Conservation (phyloP, 2,888 invertebrate species). For the Pristionchus exspectatus region DNA sequence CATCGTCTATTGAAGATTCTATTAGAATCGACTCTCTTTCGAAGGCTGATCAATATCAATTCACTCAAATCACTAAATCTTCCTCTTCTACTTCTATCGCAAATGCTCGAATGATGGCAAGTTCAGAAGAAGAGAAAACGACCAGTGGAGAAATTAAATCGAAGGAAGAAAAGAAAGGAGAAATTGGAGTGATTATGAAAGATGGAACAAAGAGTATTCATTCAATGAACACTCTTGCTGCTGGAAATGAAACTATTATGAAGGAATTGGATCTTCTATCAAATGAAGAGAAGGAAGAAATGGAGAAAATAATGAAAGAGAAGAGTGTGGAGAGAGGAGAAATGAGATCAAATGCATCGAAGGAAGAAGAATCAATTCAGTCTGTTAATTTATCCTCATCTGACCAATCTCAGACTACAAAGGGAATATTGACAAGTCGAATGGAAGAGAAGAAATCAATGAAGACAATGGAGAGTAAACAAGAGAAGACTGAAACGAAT, state of each 20-base stretch:
- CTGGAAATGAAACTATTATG: background rate
- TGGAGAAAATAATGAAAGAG: constrained; percentile 12
- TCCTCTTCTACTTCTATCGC: constrained; percentile 14
- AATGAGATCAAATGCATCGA: constrained; percentile 54
- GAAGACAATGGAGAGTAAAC: background rate
- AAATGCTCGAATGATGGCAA: background rate
- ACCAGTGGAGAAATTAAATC: background rate
- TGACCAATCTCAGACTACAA: background rate
- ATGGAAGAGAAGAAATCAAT: constrained; percentile 18
- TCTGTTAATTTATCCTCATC: background rate
- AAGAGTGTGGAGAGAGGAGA: constrained; percentile 28
- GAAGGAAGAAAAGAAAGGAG: background rate
- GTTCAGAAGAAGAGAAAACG: constrained; percentile 3
- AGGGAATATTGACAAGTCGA: background rate
- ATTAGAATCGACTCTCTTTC: background rate
- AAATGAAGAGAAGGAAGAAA: constrained; percentile 47
- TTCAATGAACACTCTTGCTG: background rate
- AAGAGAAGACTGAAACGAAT: background rate
- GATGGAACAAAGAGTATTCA: background rate
- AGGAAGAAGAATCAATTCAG: constrained; percentile 51
- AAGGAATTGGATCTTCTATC: background rate
- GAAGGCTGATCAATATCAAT: background rate
- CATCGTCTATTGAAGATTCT: constrained; percentile 5
- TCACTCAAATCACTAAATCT: constrained; percentile 5
- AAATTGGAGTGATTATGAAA: background rate